phyloP scores from a whole-genome alignment of 2,797 vertebrate species.

The Falco berigora region DNA sequence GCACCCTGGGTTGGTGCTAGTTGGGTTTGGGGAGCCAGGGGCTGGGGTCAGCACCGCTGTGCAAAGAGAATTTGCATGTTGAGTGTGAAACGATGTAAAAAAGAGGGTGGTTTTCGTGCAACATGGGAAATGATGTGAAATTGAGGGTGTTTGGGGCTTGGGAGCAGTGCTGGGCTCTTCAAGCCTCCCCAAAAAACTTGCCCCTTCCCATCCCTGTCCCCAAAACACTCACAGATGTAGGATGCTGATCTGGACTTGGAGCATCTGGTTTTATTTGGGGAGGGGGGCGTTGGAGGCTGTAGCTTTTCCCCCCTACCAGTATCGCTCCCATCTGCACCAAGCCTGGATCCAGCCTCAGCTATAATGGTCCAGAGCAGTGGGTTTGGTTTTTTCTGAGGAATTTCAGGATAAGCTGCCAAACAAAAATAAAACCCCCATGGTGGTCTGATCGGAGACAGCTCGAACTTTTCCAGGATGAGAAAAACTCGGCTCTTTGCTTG shows the following conservation, averaged over 20 bases:
- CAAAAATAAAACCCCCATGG: background rate
- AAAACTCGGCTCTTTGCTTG: background rate
- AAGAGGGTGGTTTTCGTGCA: background rate
- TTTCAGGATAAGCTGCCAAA: background rate
- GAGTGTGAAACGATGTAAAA: background rate
- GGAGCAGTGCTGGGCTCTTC: background rate
- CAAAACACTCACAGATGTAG: background rate
- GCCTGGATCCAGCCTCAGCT: background rate
- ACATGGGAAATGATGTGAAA: background rate
- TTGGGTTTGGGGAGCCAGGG: background rate
- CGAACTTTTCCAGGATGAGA: background rate
- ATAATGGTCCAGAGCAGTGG: fast-evolving
- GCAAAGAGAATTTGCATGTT: background rate
- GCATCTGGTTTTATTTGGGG: background rate
- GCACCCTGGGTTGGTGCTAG: fast-evolving
- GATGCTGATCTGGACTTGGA: background rate
- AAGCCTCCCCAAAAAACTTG: background rate
- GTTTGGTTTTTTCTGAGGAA: background rate
- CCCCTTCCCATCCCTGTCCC: background rate
- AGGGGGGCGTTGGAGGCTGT: background rate
- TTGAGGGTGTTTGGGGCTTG: fast-evolving
- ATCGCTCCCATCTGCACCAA: fast-evolving
- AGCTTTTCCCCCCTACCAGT: background rate
- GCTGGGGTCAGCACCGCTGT: fast-evolving
- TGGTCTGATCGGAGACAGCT: background rate